Evolutionary conservation across 2,888 invertebrate genomes (phyloP), one percentile per base, ranked within the genome.

Genomic region (Ochropacha duplaris): DNA sequence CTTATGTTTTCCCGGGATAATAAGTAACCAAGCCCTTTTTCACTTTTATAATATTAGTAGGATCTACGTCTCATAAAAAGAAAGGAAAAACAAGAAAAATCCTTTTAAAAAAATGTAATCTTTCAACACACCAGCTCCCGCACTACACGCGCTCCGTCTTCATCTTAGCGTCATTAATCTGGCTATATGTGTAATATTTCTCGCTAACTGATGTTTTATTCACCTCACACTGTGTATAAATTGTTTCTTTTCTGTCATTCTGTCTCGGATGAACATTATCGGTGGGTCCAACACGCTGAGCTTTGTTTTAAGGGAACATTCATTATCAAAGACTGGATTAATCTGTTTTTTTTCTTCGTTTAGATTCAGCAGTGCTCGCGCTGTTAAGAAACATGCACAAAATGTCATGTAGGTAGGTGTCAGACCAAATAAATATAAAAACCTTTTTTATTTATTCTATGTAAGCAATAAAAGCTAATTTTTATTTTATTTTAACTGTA

Each of bases 151-250:
- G 66, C 74, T 72, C 66, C 62, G 74, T 78, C 79, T 76, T 79
- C 79, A 80, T 80, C 79, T 84, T 69, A 70, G 59, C 74, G 64
- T 81, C 86, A 87, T 87, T 87, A 84, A 87, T 87, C 87, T 86
- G 70, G 83, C 78, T 83, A 76, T 84, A 76, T 79, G 83, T 80
- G 81, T 81, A 77, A 87, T 86, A 86, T 84, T 82, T 87, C 83
- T 79, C 73, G 59, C 73, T 78, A 82, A 79, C 79, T 78, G 76
- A 82, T 83, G 83, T 82, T 84, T 81, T 81, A 81, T 83, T 83
- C 80, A 78, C 77, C 75, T 68, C 77, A 69, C 75, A 77, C 70
- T 68, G 73, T 69, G 72, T 70, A 81, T 79, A 78, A 81, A 83
- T 84, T 80, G 83, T 81, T 79, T 79, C 71, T 73, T 44, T 76